A percentile compares a stretch with the other conserved stretches of the same genome.
Evolutionary conservation across 2,888 invertebrate species (phyloP).

Genomic region (Amblyjoppa fuscipennis): DNA sequence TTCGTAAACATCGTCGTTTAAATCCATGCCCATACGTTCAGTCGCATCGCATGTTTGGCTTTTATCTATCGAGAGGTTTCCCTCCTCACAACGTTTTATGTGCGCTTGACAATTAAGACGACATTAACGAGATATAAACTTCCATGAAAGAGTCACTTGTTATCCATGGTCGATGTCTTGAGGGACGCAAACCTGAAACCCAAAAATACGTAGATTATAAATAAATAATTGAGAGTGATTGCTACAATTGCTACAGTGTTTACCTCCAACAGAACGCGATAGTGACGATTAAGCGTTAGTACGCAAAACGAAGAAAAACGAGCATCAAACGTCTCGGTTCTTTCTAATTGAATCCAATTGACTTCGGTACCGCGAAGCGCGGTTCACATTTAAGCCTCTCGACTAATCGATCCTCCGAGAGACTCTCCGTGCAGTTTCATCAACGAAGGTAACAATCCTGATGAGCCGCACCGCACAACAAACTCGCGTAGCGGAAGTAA

Average conservation of each 20-base stretch:
- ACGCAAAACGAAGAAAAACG: conserved; percentile 1
- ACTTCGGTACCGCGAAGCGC: conserved; percentile 12
- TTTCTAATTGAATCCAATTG: conserved; percentile 59
- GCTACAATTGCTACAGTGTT: neutral
- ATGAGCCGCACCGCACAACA: neutral
- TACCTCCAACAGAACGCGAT: neutral
- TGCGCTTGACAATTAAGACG: neutral
- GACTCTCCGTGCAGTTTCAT: conserved; percentile 42
- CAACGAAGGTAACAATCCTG: conserved; percentile 44
- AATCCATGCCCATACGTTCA: conserved; percentile 23
- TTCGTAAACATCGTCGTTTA: conserved; percentile 44
- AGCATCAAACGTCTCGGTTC: conserved; percentile 18
- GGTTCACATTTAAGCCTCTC: conserved; percentile 48
- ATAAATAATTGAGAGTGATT: neutral
- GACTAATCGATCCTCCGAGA: conserved; percentile 34
- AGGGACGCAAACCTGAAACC: neutral
- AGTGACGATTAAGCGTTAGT: neutral
- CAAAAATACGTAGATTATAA: neutral
- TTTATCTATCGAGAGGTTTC: conserved; percentile 35
- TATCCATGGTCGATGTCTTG: neutral
- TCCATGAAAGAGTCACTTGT: neutral
- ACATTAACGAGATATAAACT: neutral
- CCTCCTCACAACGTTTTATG: conserved; percentile 9
- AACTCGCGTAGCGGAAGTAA: conserved; percentile 33
- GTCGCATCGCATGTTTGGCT: conserved; percentile 26